A percentile compares a stretch with the other conserved stretches of the same genome.
phyloP scores from a whole-genome alignment of 1,140 invertebrate species.

The Cotesia vestalis region DNA sequence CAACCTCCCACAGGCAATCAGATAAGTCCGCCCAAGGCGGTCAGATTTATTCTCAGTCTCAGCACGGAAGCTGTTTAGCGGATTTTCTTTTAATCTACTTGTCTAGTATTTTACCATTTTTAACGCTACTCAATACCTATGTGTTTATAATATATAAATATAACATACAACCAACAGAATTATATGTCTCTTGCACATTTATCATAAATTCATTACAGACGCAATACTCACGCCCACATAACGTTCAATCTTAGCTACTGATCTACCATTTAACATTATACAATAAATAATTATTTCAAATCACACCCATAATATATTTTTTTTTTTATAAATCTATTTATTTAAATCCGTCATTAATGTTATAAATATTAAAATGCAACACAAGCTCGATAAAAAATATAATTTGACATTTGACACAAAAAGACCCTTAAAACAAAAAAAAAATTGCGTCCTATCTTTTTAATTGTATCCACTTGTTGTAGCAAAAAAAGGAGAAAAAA shows the following conservation, averaged over 20 bases:
- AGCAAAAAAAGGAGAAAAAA: not conserved
- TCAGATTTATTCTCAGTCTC: not conserved
- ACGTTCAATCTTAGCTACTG: slow-evolving; percentile 16
- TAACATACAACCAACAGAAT: slow-evolving; percentile 1
- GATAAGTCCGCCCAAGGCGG: slow-evolving; percentile 17
- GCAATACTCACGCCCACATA: slow-evolving; percentile 20
- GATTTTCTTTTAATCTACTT: slow-evolving; percentile 30
- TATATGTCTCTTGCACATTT: slow-evolving; percentile 20
- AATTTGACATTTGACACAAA: not conserved
- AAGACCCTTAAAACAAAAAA: not conserved
- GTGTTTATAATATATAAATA: not conserved
- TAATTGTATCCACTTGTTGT: not conserved
- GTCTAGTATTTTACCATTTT: slow-evolving; percentile 6
- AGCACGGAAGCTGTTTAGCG: slow-evolving; percentile 38
- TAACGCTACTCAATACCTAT: not conserved
- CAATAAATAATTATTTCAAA: slow-evolving; percentile 8
- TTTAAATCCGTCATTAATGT: not conserved
- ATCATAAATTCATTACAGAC: slow-evolving; percentile 14
- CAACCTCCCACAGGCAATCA: slow-evolving; percentile 15
- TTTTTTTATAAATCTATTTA: not conserved
- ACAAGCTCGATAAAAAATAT: not conserved
- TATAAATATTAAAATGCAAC: not conserved
- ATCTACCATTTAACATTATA: slow-evolving; percentile 11
- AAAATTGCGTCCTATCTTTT: not conserved
- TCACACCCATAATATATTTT: slow-evolving; percentile 1